Conservation (phyloP, 2,888 invertebrate species). For the Ariolimax columbianus region DNA sequence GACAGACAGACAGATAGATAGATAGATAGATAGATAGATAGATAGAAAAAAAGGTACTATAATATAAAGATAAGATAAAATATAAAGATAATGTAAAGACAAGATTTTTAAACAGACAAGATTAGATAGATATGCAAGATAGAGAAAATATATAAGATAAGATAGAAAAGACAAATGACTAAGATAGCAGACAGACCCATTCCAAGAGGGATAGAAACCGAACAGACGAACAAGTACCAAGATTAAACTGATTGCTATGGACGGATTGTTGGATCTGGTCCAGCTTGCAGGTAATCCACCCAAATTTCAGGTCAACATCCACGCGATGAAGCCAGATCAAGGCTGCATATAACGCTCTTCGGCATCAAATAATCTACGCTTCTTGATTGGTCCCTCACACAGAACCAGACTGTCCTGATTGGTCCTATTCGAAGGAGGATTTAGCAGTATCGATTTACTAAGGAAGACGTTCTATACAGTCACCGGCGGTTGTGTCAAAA, state of each 20-base stretch:
- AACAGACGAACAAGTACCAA: too few relatives aligned
- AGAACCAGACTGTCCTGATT: neutral
- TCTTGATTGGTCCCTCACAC: neutral
- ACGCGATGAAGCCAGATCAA: neutral
- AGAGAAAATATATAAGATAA: too few relatives aligned
- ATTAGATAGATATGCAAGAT: too few relatives aligned
- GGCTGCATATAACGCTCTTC: neutral
- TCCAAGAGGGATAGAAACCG: too few relatives aligned
- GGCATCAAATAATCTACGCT: neutral
- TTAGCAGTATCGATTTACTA: neutral
- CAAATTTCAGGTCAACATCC: neutral
- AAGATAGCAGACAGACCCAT: too few relatives aligned
- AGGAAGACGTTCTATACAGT: neutral
- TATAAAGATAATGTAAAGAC: too few relatives aligned
- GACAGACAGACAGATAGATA: neutral
- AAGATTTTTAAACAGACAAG: too few relatives aligned
- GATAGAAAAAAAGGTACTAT: neutral
- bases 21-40: conserved; percentile 8
- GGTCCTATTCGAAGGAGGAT: neutral
- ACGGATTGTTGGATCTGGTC: neutral
- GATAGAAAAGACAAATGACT: too few relatives aligned
- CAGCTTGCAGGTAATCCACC: neutral
- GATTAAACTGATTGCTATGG: neutral
- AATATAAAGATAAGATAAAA: too few relatives aligned
- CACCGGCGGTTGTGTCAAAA: neutral